These are phyloP conservation scores for Epinotia brunnichana DNA, from an alignment of 2,888 invertebrate genomes.

Conservation along the genomic window DNA sequence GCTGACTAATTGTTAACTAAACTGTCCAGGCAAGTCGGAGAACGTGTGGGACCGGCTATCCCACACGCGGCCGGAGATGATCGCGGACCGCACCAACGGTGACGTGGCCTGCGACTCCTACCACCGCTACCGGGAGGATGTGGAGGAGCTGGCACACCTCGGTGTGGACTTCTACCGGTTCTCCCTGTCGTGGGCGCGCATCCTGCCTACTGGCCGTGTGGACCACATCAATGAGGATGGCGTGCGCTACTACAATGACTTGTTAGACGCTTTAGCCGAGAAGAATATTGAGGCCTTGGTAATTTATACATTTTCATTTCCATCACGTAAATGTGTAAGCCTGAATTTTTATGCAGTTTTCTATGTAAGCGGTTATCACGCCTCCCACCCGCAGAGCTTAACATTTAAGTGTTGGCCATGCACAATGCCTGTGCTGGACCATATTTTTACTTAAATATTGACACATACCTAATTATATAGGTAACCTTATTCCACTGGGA, in stretches of 20 bases:
- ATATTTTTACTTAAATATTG: background rate
- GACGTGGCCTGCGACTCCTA: slow-evolving; percentile 89
- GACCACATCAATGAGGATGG: slow-evolving; percentile 84
- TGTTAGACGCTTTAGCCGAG: slow-evolving; percentile 85
- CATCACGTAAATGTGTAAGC: too few relatives aligned
- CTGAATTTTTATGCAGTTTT: too few relatives aligned
- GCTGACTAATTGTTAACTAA: background rate
- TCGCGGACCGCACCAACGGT: slow-evolving; percentile 85
- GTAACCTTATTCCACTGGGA: slow-evolving; percentile 88
- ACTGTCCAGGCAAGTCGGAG: slow-evolving; percentile 84
- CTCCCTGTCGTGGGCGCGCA: slow-evolving; percentile 86
- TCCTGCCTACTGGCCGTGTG: slow-evolving; percentile 84
- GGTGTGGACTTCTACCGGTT: slow-evolving; percentile 84
- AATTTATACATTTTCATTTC: slow-evolving; percentile 48
- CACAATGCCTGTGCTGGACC: too few relatives aligned
- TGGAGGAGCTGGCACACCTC: slow-evolving; percentile 76
- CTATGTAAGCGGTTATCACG: too few relatives aligned
- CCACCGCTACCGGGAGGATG: slow-evolving; percentile 85
- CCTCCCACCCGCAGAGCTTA: too few relatives aligned
- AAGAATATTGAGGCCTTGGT: slow-evolving; percentile 86
- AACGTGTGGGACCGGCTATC: slow-evolving; percentile 85
- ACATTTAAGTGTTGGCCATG: too few relatives aligned
- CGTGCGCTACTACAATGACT: slow-evolving; percentile 86
- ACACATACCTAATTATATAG: slow-evolving; percentile 53
- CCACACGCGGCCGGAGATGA: slow-evolving; percentile 83